A percentile compares a stretch with the other conserved stretches of the same genome.
Conservation (phyloP, 2,113 vertebrate species). For the Varanus komodoensis region DNA sequence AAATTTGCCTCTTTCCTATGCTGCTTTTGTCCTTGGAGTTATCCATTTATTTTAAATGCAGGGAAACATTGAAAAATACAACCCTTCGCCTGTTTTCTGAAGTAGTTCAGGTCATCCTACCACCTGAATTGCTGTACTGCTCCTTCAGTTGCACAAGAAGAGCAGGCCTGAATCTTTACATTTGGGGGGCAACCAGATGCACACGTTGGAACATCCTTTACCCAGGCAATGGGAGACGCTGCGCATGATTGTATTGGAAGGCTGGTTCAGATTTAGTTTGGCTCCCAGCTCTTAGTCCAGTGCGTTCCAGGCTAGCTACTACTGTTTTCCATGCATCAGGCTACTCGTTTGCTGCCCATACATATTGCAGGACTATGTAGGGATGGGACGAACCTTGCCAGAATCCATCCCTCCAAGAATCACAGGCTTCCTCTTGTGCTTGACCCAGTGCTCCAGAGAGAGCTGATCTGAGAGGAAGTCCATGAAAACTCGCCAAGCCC, state of each 20-base stretch:
- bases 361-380: too few relatives aligned
- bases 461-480: too few relatives aligned
- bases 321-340: too few relatives aligned
- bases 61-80: neutral
- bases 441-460: too few relatives aligned
- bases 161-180: neutral
- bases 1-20: neutral
- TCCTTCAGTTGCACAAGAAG: neutral
- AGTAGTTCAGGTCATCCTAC: neutral
- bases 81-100: neutral
- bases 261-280: neutral
- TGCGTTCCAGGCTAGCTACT: too few relatives aligned
- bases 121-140: neutral
- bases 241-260: neutral
- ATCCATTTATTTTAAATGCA: neutral
- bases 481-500: too few relatives aligned
- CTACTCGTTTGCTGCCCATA: too few relatives aligned
- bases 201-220: neutral
- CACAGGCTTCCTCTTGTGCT: too few relatives aligned
- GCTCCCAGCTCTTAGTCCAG: too few relatives aligned
- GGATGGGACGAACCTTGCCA: too few relatives aligned
- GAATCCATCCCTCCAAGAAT: too few relatives aligned
- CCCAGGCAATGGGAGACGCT: neutral
- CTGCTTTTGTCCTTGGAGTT: neutral
- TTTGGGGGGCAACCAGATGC: neutral